These are phyloP conservation scores for Acomys russatus DNA, from an alignment of 2,797 vertebrate genomes.

Conservation along the genomic window DNA sequence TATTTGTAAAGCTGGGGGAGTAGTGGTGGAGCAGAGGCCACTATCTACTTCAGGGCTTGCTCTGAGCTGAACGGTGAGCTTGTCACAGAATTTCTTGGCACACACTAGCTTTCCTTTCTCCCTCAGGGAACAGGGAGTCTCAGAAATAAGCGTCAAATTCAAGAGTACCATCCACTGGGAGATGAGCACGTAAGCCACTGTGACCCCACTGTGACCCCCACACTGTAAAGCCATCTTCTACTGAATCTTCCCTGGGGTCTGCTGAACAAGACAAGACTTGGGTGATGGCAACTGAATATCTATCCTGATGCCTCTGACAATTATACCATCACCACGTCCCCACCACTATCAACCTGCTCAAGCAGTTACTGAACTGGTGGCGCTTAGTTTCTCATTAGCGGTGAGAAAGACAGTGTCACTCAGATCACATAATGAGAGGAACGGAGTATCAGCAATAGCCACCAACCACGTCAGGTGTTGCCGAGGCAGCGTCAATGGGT, in stretches of 20 bases:
- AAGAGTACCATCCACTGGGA: not conserved
- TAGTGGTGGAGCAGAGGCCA: too few species aligned
- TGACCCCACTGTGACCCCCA: not conserved
- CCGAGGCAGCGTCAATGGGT: constrained; percentile 8
- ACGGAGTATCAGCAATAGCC: not conserved
- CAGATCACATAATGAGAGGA: not conserved
- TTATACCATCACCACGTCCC: not conserved
- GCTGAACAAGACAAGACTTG: not conserved
- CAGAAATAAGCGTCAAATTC: not conserved
- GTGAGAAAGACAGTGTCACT: not conserved
- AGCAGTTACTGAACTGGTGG: not conserved
- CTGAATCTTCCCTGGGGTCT: not conserved
- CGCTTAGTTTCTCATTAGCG: not conserved
- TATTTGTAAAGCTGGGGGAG: not conserved
- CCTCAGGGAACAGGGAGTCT: not conserved
- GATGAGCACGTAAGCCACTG: not conserved
- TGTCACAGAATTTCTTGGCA: constrained; percentile 11
- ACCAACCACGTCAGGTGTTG: not conserved
- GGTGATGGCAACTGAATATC: not conserved
- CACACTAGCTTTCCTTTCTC: constrained; percentile 2
- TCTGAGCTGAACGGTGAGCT: not conserved
- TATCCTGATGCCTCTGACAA: not conserved
- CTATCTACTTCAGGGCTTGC: not conserved
- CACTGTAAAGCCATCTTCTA: not conserved
- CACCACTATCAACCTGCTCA: not conserved